Evolutionary conservation across 1,140 invertebrate species (phyloP), one percentile per base, ranked within the genome.

Genomic region (Phenacoccus solenopsis): DNA sequence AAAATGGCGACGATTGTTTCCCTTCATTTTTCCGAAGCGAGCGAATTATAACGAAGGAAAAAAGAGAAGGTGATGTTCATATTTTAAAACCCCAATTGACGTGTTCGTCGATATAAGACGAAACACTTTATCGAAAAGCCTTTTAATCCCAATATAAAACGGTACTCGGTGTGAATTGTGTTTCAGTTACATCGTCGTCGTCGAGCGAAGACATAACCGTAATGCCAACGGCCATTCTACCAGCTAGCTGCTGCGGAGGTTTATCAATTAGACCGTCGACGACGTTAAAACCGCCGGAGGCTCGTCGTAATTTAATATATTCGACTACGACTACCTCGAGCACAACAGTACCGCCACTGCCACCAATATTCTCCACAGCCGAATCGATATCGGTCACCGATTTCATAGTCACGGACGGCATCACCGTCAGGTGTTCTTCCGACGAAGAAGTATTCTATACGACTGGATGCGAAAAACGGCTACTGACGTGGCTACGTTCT

Each of bases 401-500:
- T 25, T 64, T 64, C 20, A 27, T 64, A 27, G 20, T 64, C 10
- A 67, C 61, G 21, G 68, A 71, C 24, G 30, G 35, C 10, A 71
- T 71, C 67, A 68, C 67, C 0, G 72, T 72, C 4, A 68, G 76
- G 75, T 76, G 74, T 77, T 20, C 79, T 77, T 13, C 78, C 79
- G 73, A 77, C 78, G 16, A 77, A 78, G 20, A 71, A 61, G 68
- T 68, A 10, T 71, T 71, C 70, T 71, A 72, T 38, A 69, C 59
- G n/a, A 56, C 74, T 13, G 90, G 89, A 57, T 93, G 90, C 79
- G 87, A 86, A 28, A 85, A 87, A 56, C 79, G 93, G 28, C 80
- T 88, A 35, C 78, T 82, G 27, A 93, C 91, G 87, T 80, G 93
- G 21, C 82, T 86, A 70, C 84, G 87, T 75, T 78, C 76, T n/a